A percentile compares a stretch with the other conserved stretches of the same genome.
Evolutionary conservation across 2,797 vertebrate genomes (phyloP).

Genomic region (Helicolenus hilgendorfi): DNA sequence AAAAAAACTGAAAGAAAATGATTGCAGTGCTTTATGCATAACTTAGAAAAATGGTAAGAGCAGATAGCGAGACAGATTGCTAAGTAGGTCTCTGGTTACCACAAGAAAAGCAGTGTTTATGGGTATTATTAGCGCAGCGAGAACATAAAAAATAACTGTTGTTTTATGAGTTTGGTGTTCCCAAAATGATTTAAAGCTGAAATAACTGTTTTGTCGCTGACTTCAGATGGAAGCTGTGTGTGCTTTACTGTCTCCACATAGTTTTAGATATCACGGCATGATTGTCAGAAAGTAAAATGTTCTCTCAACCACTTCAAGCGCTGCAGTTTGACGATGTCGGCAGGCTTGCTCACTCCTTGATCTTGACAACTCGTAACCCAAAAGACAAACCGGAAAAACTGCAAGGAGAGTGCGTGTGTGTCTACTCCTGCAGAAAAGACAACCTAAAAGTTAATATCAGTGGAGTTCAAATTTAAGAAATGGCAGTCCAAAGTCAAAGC

Average conservation of each 20-base stretch:
- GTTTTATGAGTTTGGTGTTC: conserved; percentile 10
- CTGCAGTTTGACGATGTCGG: conserved; percentile 2
- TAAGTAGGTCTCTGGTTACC: conserved; percentile 18
- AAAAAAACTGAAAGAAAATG: not conserved
- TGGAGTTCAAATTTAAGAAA: conserved; percentile 30
- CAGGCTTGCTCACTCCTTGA: conserved; percentile 19
- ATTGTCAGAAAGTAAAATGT: conserved; percentile 12
- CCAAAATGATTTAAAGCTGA: conserved; percentile 21
- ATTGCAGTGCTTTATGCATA: conserved; percentile 5
- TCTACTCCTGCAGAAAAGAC: conserved; percentile 21
- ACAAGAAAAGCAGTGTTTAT: conserved; percentile 22
- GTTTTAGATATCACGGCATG: not conserved
- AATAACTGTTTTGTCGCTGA: not conserved
- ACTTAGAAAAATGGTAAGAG: conserved; percentile 18
- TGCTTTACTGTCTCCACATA: not conserved
- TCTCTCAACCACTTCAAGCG: not conserved
- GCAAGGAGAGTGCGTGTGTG: conserved; percentile 4
- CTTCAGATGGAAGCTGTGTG: not conserved
- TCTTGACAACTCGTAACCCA: conserved; percentile 36
- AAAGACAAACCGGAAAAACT: conserved; percentile 17
- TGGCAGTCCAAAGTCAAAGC: conserved; percentile 56
- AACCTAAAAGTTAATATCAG: conserved; percentile 28
- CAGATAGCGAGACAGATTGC: conserved; percentile 6
- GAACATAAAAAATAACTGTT: conserved; percentile 6
- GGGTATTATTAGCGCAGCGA: not conserved